Evolutionary conservation across 2,797 vertebrate species (phyloP).

Genomic region (Emydoidea blandingii): DNA sequence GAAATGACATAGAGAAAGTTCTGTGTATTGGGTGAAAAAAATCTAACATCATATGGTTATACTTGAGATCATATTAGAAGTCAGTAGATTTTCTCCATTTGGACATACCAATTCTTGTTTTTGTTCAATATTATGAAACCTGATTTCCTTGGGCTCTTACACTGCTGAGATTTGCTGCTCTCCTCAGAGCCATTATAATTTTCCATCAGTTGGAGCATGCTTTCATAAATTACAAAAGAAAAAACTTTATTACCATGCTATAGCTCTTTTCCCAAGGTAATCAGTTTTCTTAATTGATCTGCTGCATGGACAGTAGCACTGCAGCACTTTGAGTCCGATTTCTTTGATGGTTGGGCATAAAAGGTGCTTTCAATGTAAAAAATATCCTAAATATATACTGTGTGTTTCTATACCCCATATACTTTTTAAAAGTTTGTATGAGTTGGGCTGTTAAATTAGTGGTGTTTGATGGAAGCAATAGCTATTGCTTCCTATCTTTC

Average conservation of each 20-base stretch:
- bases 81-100: slow-evolving; percentile 49
- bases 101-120: not conserved
- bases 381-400: slow-evolving; percentile 44
- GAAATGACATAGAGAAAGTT: slow-evolving; percentile 59
- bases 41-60: slow-evolving; percentile 21
- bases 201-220: slow-evolving; percentile 20
- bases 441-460: not conserved
- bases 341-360: not conserved
- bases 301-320: not conserved
- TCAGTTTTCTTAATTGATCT: not conserved
- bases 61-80: slow-evolving; percentile 32
- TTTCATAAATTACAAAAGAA: not conserved
- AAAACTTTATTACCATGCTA: not conserved
- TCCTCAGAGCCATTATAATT: not conserved
- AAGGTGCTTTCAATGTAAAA: not conserved
- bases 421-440: not conserved
- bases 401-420: not conserved
- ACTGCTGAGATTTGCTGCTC: not conserved
- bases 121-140: not conserved
- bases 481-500: fast-evolving
- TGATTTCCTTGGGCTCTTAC: slow-evolving; percentile 28
- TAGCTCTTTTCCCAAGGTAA: not conserved
- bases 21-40: slow-evolving; percentile 39
- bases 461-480: not conserved
- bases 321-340: not conserved